Conservation (phyloP, 2,113 vertebrate genomes). For the Salvator merianae region DNA sequence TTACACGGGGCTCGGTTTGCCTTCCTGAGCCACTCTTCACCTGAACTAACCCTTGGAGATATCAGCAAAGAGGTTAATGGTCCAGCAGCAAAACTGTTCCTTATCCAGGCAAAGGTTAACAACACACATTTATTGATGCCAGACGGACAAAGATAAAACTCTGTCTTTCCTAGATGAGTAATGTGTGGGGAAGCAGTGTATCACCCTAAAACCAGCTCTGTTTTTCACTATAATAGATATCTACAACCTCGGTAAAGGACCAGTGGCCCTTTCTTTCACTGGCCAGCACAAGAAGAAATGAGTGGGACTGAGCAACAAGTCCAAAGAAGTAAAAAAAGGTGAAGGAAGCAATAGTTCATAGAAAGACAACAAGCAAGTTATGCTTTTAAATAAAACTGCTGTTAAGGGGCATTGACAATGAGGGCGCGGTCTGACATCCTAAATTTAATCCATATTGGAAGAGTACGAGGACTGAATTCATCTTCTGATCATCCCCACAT, state of each 20-base stretch:
- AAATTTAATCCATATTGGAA: too few relatives aligned
- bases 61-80: conserved; percentile 7
- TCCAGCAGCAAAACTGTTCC: background rate
- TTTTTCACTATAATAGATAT: background rate
- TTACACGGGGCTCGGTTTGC: background rate
- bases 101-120: conserved; percentile 23
- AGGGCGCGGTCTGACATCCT: too few relatives aligned
- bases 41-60: background rate
- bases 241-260: background rate
- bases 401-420: background rate
- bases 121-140: conserved; percentile 7
- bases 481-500: too few relatives aligned
- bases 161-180: background rate
- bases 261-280: conserved; percentile 10
- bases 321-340: background rate
- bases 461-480: too few relatives aligned
- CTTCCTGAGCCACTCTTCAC: background rate
- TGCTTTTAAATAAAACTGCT: conserved; percentile 20
- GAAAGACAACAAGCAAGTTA: background rate
- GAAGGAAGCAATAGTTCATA: background rate
- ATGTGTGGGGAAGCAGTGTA: background rate
- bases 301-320: background rate
- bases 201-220: background rate
- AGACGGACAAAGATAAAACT: conserved; percentile 9
- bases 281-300: background rate